These are phyloP conservation scores for Chlorops oryzae DNA, from an alignment of 1,140 invertebrate species.

Conservation along the genomic window DNA sequence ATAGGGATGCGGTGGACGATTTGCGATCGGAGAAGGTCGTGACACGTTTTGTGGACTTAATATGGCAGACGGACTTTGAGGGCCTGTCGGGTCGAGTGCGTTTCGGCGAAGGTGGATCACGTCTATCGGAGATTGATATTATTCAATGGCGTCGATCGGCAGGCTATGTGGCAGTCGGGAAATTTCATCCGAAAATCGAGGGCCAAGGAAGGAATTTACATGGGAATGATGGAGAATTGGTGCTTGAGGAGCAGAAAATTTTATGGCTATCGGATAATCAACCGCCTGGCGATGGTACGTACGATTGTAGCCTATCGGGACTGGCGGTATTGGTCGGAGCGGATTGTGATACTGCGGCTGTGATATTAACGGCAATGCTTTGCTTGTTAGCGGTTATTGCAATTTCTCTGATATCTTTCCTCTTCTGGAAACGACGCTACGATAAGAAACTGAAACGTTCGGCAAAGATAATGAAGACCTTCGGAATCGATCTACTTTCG, in stretches of 20 bases:
- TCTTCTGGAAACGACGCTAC: conserved; percentile 68
- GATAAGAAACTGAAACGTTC: conserved; percentile 64
- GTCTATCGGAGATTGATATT: conserved; percentile 63
- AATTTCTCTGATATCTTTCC: conserved; percentile 63
- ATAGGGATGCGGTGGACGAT: conserved; percentile 30
- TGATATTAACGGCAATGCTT: conserved; percentile 17
- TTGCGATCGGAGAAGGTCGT: conserved; percentile 42
- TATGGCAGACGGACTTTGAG: conserved; percentile 60
- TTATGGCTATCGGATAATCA: conserved; percentile 58
- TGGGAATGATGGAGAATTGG: conserved; percentile 48
- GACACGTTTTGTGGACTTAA: conserved; percentile 52
- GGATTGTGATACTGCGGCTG: conserved; percentile 61
- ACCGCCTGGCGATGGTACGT: conserved; percentile 63
- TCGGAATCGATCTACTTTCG: conserved; percentile 60
- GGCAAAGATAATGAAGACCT: conserved; percentile 65
- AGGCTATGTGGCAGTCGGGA: conserved; percentile 54
- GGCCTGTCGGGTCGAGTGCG: conserved; percentile 72
- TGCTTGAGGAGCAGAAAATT: conserved; percentile 54
- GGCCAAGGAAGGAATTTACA: conserved; percentile 7
- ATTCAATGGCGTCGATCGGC: conserved; percentile 60
- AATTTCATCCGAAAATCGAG: conserved; percentile 55
- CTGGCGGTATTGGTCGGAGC: conserved; percentile 61
- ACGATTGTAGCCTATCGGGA: conserved; percentile 59
- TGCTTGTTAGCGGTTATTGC: conserved; percentile 52
- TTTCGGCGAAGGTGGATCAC: conserved; percentile 63